phyloP scores from a whole-genome alignment of 1,140 invertebrate species.

The Drosophila pruinosa region DNA sequence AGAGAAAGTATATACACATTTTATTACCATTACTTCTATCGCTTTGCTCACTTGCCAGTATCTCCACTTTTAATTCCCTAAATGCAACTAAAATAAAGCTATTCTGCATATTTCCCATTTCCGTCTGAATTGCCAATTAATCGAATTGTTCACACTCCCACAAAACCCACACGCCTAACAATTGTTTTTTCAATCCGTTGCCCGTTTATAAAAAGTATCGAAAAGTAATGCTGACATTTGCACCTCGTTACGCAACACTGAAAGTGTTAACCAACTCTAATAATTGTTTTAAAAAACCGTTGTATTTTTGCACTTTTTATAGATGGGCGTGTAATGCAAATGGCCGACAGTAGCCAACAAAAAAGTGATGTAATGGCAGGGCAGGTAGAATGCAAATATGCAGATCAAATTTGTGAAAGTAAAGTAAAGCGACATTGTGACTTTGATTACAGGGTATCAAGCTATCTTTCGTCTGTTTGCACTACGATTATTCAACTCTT shows the following conservation, averaged over 20 bases:
- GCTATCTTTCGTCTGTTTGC: not conserved
- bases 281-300: not conserved
- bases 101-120: not conserved
- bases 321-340: not conserved
- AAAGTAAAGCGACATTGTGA: not conserved
- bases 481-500: not conserved
- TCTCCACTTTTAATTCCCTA: too few relatives aligned
- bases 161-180: not conserved
- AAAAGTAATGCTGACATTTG: constrained; percentile 16
- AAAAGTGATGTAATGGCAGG: not conserved
- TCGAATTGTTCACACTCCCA: not conserved
- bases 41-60: too few relatives aligned
- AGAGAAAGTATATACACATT: too few relatives aligned
- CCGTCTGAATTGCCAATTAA: not conserved
- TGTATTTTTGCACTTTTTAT: not conserved
- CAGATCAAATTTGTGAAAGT: not conserved
- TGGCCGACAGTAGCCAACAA: not conserved
- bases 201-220: not conserved
- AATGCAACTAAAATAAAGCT: too few relatives aligned
- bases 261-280: constrained; percentile 9
- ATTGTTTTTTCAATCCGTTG: not conserved
- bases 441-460: not conserved
- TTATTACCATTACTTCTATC: too few relatives aligned
- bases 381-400: not conserved
- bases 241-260: constrained; percentile 13